These are phyloP conservation scores for Sclerurus mexicanus DNA, from an alignment of 2,113 vertebrate species.

Conservation along the genomic window DNA sequence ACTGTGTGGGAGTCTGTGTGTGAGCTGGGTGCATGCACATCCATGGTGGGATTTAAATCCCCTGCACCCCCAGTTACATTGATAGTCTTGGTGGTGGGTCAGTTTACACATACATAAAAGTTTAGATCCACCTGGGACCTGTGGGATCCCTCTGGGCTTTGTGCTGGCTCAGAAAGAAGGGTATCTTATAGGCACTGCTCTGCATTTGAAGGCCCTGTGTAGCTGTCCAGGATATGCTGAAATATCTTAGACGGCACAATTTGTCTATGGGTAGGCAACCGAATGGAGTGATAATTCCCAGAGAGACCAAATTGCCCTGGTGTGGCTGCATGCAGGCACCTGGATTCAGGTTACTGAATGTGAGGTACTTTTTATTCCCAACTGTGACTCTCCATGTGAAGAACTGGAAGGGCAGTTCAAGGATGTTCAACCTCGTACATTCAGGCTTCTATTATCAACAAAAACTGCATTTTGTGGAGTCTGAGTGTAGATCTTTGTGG, in stretches of 20 bases:
- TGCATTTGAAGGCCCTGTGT: background rate
- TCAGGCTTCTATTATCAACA: background rate
- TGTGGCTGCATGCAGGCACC: background rate
- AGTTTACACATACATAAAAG: background rate
- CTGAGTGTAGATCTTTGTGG: background rate
- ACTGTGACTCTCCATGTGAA: background rate
- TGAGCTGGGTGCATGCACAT: background rate
- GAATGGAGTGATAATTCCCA: background rate
- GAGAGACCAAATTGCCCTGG: background rate
- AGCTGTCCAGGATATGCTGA: background rate
- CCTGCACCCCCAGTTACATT: background rate
- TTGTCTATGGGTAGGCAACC: background rate
- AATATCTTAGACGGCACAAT: background rate
- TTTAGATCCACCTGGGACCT: background rate
- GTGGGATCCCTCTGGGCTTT: background rate
- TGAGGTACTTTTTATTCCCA: background rate
- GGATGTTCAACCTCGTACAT: background rate
- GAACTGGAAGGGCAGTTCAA: background rate
- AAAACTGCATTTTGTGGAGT: background rate
- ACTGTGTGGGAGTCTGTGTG: background rate
- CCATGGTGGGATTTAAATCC: background rate
- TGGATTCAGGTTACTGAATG: background rate
- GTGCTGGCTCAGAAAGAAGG: background rate
- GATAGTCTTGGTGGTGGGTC: background rate
- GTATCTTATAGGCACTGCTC: background rate